phyloP scores from a whole-genome alignment of 2,113 vertebrate genomes.

The Bothrops jararaca region DNA sequence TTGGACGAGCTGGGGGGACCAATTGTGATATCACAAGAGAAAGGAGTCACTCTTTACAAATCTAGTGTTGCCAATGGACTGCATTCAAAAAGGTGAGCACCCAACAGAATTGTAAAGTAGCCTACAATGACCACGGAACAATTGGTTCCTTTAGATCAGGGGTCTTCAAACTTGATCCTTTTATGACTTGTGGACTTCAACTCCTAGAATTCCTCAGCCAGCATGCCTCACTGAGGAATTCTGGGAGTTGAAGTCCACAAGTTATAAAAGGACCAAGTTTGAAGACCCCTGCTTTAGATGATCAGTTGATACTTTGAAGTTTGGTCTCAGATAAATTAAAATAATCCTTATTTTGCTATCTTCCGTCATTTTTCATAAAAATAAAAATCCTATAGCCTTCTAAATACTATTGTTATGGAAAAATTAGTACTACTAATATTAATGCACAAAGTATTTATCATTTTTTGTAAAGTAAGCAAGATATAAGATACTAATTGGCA shows the following conservation, averaged over 20 bases:
- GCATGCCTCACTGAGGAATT: too few species aligned
- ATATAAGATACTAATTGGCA: background rate
- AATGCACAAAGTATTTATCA: background rate
- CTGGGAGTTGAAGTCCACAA: too few species aligned
- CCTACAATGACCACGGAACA: background rate
- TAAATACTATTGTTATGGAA: background rate
- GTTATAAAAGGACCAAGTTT: too few species aligned
- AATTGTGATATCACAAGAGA: conserved; percentile 69
- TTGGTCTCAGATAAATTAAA: background rate
- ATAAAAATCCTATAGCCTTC: background rate
- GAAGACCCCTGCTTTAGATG: background rate
- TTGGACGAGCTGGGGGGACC: conserved; percentile 75
- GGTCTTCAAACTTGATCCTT: too few species aligned
- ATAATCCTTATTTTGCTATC: background rate
- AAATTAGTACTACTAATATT: background rate
- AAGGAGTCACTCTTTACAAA: conserved; percentile 81
- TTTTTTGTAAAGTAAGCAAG: background rate
- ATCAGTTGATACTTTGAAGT: background rate
- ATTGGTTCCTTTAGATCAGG: background rate
- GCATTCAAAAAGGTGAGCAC: conserved; percentile 76
- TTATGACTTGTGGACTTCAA: too few species aligned
- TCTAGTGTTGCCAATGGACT: conserved; percentile 81
- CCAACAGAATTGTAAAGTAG: background rate
- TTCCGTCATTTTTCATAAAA: background rate
- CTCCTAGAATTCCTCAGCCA: too few species aligned